phyloP scores from a whole-genome alignment of 2,113 vertebrate genomes.

The Phalacrocorax aristotelis region DNA sequence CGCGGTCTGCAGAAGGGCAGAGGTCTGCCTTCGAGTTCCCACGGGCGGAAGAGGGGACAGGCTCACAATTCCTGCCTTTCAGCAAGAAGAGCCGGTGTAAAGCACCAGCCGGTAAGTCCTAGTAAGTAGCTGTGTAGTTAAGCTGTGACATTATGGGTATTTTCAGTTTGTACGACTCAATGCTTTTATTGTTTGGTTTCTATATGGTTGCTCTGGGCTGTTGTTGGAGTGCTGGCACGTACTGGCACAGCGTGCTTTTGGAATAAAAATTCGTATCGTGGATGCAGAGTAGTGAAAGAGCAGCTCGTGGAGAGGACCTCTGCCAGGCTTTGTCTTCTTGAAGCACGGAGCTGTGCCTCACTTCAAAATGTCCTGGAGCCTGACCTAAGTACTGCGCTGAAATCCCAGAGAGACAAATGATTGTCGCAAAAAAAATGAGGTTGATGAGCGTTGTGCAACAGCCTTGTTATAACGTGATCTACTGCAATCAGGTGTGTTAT shows the following conservation, averaged over 20 bases:
- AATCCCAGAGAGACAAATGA: neutral
- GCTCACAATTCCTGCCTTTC: neutral
- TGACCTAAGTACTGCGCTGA: neutral
- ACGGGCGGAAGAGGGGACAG: neutral
- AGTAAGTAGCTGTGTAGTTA: neutral
- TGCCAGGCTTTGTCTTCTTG: neutral
- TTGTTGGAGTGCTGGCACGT: neutral
- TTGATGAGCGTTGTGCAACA: slow-evolving; percentile 19
- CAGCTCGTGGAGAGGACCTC: neutral
- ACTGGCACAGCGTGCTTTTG: neutral
- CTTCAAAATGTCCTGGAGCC: neutral
- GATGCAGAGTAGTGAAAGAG: neutral
- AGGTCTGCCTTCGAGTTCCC: neutral
- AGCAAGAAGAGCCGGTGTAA: neutral
- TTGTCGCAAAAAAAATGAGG: neutral
- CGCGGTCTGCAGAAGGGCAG: neutral
- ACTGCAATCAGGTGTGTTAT: neutral
- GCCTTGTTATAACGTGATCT: slow-evolving; percentile 31
- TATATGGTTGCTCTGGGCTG: neutral
- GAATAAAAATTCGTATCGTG: neutral
- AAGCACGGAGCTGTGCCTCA: neutral
- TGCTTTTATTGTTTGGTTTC: neutral
- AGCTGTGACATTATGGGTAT: neutral
- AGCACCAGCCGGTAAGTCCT: neutral
- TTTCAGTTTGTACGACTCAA: neutral